phyloP scores from a whole-genome alignment of 2,797 vertebrate genomes.

The Mareca strepera region DNA sequence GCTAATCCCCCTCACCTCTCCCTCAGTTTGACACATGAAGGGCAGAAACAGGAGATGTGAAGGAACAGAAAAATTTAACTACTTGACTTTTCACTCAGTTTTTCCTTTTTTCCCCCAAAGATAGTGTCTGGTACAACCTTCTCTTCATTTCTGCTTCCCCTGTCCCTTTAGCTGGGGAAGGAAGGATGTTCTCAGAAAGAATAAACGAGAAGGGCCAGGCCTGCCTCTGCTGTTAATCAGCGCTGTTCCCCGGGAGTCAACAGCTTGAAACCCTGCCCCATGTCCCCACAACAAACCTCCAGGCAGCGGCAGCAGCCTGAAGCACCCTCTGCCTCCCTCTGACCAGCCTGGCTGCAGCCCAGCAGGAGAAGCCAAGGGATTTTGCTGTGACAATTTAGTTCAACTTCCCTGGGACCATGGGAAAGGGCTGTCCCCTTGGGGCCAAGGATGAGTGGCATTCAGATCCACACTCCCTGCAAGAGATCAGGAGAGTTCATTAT shows the following conservation, averaged over 20 bases:
- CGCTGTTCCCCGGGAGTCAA: not conserved
- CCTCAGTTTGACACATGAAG: constrained; percentile 18
- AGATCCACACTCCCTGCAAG: not conserved
- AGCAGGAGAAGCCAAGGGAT: not conserved
- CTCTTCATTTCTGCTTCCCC: not conserved
- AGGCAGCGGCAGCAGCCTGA: not conserved
- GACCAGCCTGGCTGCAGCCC: not conserved
- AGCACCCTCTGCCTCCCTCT: not conserved
- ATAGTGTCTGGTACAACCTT: not conserved
- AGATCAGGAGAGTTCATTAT: not conserved
- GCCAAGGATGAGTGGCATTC: not conserved
- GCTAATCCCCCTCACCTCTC: not conserved
- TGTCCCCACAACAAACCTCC: not conserved
- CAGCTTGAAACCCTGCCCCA: not conserved
- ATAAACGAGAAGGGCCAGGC: constrained; percentile 22
- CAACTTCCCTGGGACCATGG: not conserved
- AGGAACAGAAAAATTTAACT: not conserved
- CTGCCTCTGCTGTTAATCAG: not conserved
- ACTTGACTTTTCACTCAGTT: not conserved
- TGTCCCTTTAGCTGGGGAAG: not conserved
- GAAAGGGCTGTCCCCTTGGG: not conserved
- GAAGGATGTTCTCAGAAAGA: not conserved
- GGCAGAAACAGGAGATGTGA: not conserved
- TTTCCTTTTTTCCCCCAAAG: not conserved
- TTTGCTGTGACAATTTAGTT: not conserved